phyloP scores from a whole-genome alignment of 2,113 vertebrate genomes.

The Phyllostomus discolor region DNA sequence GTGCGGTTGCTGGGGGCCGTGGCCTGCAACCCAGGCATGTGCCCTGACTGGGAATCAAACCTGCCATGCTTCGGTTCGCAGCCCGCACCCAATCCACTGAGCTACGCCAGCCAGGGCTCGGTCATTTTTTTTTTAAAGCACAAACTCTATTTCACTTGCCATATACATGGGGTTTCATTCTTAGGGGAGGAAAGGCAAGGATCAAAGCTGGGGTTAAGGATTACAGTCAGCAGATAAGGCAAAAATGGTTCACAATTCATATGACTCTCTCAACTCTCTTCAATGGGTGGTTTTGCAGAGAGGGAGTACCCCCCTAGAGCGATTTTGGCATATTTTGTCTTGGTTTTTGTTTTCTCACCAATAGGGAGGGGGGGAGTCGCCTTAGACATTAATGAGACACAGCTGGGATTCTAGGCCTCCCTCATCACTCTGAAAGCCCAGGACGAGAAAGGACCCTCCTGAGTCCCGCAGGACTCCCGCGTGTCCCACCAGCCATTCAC shows the following conservation, averaged over 20 bases:
- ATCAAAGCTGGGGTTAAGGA: not conserved
- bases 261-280: not conserved
- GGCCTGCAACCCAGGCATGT: too few relatives aligned
- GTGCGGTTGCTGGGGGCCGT: too few relatives aligned
- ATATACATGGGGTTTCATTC: not conserved
- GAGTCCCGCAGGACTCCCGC: accelerated
- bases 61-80: too few relatives aligned
- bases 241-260: not conserved
- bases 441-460: not conserved
- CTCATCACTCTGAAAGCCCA: not conserved
- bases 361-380: too few relatives aligned
- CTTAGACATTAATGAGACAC: not conserved
- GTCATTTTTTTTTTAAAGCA: not conserved
- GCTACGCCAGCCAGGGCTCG: not conserved
- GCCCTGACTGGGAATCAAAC: too few relatives aligned
- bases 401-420: not conserved
- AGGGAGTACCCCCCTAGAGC: not conserved
- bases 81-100: too few relatives aligned
- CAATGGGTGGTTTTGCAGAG: not conserved
- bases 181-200: not conserved
- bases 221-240: not conserved
- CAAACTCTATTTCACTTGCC: not conserved
- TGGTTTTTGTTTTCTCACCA: not conserved
- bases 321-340: not conserved
- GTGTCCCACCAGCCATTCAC: not conserved